Evolutionary conservation across 2,888 invertebrate species (phyloP).

Genomic region (Meiosimyza platycephala): DNA sequence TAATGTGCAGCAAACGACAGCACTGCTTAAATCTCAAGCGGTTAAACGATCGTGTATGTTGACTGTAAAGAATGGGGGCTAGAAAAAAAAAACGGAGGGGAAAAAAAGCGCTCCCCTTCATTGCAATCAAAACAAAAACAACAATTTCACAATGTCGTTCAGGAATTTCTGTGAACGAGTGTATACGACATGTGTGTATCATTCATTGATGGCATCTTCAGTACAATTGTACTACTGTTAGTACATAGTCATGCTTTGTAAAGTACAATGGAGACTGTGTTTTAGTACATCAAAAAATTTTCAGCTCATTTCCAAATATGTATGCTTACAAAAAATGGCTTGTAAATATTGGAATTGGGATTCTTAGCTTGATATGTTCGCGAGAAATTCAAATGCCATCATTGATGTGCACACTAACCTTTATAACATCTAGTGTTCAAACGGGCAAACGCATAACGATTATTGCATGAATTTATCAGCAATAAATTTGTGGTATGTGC

Average conservation of each 20-base stretch:
- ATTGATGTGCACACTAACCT: background rate
- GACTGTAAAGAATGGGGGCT: background rate
- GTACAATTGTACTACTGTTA: no score
- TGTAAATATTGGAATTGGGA: no score
- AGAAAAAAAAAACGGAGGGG: background rate
- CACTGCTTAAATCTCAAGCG: conserved; percentile 6
- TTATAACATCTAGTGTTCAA: background rate
- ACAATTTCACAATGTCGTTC: no score
- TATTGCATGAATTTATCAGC: conserved; percentile 30
- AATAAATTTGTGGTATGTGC: background rate
- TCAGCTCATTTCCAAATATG: no score
- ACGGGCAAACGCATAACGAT: conserved; percentile 11
- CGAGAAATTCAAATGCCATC: background rate
- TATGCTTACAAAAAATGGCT: no score
- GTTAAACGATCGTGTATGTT: background rate
- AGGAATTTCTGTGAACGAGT: no score
- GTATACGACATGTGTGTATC: no score
- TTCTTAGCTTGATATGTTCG: background rate
- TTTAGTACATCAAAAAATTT: no score
- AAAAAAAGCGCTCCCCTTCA: background rate
- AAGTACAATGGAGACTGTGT: no score
- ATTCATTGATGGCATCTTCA: no score
- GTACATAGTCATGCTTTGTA: no score
- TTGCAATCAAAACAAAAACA: no score
- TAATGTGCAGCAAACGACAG: conserved; percentile 22